Evolutionary conservation across 2,888 invertebrate species (phyloP), one percentile per base, ranked within the genome.

Genomic region (Melieria crassipennis): DNA sequence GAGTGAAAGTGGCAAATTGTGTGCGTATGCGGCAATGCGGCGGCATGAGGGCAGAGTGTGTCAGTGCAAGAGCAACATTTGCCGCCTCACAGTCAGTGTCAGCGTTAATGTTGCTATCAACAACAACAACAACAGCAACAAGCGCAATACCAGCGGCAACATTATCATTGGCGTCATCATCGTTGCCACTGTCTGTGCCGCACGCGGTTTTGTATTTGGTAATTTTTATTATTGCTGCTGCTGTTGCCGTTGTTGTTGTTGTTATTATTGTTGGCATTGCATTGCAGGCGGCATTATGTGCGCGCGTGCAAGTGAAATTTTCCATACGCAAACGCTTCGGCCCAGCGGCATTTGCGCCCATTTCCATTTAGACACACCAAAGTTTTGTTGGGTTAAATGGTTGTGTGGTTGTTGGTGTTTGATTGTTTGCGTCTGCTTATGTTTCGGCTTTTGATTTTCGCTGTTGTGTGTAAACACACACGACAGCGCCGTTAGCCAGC

Each of bases 221-320:
- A 30, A 30, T 30, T 30, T 30, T 30, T 30, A 30, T 30, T 30
- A 30, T 30, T 56, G 56, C 56, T n/a, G 43, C 16, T 61, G 43
- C 45, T 47, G 13, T n/a, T n/a, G 43, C 16, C 46, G 43, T 65
- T 55, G 56, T 45, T 65, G 45, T 47, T 55, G 65, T 57, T 65
- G 47, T 30, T 48, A 9, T 30, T 30, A 3, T 30, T 30, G 30
- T 30, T 30, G 30, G 30, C 30, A 30, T 30, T 30, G 30, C 30
- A 30, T 30, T 30, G 30, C 30, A 30, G 30, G 52, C 11, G 11
- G 52, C 52, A 52, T 30, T 3, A 30, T 30, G 30, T 30, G 30
- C 30, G 62, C 62, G 55, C 10, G 47, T 69, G 69, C 62, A 62
- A 69, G 62, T 69, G 69, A 69, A 69, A 69, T 63, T 69, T 69